phyloP scores from a whole-genome alignment of 2,113 vertebrate species.

The Mobula birostris region DNA sequence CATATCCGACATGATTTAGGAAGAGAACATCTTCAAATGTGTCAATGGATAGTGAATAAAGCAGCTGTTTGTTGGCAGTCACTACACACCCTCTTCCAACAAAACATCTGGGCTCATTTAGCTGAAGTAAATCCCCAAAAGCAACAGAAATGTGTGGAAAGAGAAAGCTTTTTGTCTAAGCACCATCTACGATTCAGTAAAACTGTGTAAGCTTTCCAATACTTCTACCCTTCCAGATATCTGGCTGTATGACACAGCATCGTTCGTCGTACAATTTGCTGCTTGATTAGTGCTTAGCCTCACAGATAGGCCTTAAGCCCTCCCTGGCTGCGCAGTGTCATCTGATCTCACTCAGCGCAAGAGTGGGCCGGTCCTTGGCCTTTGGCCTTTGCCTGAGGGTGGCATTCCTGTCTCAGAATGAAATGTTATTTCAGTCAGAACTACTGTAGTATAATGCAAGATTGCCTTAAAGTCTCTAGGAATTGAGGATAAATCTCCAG shows the following conservation, averaged over 20 bases:
- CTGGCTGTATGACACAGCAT: background rate
- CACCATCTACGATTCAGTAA: background rate
- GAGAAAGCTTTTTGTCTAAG: background rate
- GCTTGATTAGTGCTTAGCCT: background rate
- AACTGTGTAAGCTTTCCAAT: background rate
- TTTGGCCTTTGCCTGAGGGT: background rate
- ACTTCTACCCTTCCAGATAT: background rate
- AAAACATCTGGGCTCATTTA: slow-evolving; percentile 25
- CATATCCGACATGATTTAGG: background rate
- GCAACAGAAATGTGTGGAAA: background rate
- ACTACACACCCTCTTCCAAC: background rate
- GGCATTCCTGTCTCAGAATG: background rate
- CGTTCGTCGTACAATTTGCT: background rate
- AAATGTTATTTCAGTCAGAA: background rate
- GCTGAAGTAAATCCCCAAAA: background rate
- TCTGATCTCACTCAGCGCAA: background rate
- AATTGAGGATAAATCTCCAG: background rate
- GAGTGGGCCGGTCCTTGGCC: background rate
- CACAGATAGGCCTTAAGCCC: background rate
- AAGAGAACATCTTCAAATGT: background rate
- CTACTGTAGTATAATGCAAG: no score
- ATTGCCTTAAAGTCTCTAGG: no score
- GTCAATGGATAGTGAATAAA: background rate
- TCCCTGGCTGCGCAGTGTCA: background rate
- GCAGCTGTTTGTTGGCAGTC: background rate